phyloP scores from a whole-genome alignment of 2,888 invertebrate genomes.

The Cheilosia vulpina region DNA sequence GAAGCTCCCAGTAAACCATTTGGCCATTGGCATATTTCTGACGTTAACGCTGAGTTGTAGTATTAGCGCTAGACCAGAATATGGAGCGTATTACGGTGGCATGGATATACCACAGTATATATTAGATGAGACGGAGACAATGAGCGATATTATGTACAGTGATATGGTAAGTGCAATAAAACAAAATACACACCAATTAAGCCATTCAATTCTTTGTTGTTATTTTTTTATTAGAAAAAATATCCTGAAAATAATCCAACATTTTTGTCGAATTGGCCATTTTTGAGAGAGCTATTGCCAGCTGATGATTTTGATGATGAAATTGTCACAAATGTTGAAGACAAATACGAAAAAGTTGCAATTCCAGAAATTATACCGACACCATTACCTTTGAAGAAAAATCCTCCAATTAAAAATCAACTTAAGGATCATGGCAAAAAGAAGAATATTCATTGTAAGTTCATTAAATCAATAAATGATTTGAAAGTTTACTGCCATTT shows the following conservation, averaged over 20 bases:
- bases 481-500: neutral
- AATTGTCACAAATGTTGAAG: constrained; percentile 63
- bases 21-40: constrained; percentile 56
- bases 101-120: constrained; percentile 69
- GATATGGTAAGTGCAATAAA: constrained; percentile 52
- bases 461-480: neutral
- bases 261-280: constrained; percentile 80
- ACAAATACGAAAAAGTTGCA: constrained; percentile 33
- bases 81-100: constrained; percentile 55
- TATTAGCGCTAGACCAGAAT: constrained; percentile 46
- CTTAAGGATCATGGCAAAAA: constrained; percentile 80
- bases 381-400: constrained; percentile 77
- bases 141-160: constrained; percentile 65
- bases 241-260: constrained; percentile 77
- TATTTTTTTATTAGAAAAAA: constrained; percentile 74
- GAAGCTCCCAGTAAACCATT: constrained; percentile 48
- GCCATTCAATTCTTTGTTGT: neutral
- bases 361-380: constrained; percentile 73
- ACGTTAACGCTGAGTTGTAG: constrained; percentile 48
- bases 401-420: constrained; percentile 60
- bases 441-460: constrained; percentile 82
- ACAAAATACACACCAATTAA: neutral
- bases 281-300: constrained; percentile 78
- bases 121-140: constrained; percentile 65
- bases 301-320: constrained; percentile 79